These are phyloP conservation scores for Ceryle rudis DNA, from an alignment of 2,797 vertebrate genomes.

Conservation along the genomic window DNA sequence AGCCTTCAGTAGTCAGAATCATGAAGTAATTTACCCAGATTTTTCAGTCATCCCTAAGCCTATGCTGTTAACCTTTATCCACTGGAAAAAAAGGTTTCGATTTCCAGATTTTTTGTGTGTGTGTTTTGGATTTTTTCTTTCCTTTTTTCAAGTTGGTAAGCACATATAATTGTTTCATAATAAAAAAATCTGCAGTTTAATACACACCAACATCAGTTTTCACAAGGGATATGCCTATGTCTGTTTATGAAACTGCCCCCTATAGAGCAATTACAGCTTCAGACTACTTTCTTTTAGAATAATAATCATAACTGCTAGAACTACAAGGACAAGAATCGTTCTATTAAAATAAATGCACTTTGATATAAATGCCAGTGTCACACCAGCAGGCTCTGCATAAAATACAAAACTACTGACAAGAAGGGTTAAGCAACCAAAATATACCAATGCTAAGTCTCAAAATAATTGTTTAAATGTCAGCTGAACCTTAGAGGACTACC, in stretches of 20 bases:
- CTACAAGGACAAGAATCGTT: neutral
- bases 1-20: neutral
- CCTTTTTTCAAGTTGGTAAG: neutral
- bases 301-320: neutral
- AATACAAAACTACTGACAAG: slow-evolving; percentile 60
- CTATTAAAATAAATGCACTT: slow-evolving; percentile 20
- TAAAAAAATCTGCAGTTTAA: neutral
- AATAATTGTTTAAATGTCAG: slow-evolving; percentile 68
- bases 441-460: slow-evolving; percentile 54
- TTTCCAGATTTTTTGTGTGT: neutral
- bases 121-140: rapidly evolving
- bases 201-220: neutral
- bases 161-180: neutral
- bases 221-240: neutral
- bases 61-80: neutral
- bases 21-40: neutral
- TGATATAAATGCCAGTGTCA: slow-evolving; percentile 42
- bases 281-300: neutral
- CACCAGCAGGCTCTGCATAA: slow-evolving; percentile 19
- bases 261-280: neutral
- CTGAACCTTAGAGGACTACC: slow-evolving; percentile 54
- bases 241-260: neutral
- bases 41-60: neutral
- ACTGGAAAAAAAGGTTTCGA: neutral
- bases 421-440: slow-evolving; percentile 61